These are phyloP conservation scores for Paratrypauchen microcephalus DNA, from an alignment of 2,797 vertebrate genomes.

Conservation along the genomic window DNA sequence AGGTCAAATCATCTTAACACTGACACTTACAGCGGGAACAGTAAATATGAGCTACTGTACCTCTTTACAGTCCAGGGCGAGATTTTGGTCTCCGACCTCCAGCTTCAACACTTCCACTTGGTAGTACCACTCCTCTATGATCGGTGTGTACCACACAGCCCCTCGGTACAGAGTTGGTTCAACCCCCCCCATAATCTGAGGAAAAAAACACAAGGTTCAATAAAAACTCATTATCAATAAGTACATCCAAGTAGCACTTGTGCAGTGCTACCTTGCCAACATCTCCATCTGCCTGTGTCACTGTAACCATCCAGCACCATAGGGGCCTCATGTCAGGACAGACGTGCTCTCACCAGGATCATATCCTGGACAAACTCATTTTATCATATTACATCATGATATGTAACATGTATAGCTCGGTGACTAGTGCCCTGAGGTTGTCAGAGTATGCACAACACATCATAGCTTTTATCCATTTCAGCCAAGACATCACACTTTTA, in stretches of 20 bases:
- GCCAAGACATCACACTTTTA: background rate
- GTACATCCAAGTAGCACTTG: background rate
- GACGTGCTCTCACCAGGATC: conserved; percentile 64
- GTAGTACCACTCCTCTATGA: conserved; percentile 95
- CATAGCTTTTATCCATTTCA: background rate
- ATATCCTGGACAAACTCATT: conserved; percentile 47
- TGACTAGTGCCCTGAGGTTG: background rate
- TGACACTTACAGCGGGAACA: background rate
- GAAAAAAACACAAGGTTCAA: conserved; percentile 22
- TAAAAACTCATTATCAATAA: background rate
- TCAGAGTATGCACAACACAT: background rate
- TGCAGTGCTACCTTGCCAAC: conserved; percentile 17
- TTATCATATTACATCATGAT: background rate
- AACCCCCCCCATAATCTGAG: conserved; percentile 89
- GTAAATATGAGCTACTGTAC: conserved; percentile 63
- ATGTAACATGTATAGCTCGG: background rate
- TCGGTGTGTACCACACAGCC: conserved; percentile 92
- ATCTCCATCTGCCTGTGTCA: conserved; percentile 63
- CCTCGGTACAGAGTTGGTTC: conserved; percentile 87
- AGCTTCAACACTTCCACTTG: conserved; percentile 95
- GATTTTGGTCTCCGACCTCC: conserved; percentile 88
- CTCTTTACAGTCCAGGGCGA: conserved; percentile 93
- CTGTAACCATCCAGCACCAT: conserved; percentile 36
- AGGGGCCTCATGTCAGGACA: conserved; percentile 44
- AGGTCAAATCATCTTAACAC: background rate